These are phyloP conservation scores for Tiaroga cobitis DNA, from an alignment of 2,797 vertebrate species.

Conservation along the genomic window DNA sequence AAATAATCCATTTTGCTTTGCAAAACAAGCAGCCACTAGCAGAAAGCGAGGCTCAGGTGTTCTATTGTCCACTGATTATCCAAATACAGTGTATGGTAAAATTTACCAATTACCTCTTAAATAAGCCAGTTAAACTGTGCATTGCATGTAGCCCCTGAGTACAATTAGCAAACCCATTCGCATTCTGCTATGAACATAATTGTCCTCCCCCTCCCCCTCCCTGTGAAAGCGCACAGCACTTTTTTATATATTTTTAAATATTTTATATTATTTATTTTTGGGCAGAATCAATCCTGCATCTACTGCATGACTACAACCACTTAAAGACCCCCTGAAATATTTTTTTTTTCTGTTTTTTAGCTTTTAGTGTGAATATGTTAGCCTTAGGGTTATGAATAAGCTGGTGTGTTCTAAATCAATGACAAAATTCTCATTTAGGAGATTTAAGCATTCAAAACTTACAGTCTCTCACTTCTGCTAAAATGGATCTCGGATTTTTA, in stretches of 20 bases:
- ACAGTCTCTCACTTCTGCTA: too few species aligned
- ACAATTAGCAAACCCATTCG: slow-evolving; percentile 58
- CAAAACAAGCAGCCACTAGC: slow-evolving; percentile 39
- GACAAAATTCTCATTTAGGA: too few species aligned
- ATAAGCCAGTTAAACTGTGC: slow-evolving; percentile 58
- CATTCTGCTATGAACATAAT: slow-evolving; percentile 49
- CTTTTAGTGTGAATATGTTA: too few species aligned
- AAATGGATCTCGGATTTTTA: too few species aligned
- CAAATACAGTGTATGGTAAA: slow-evolving; percentile 47
- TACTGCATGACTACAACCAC: background rate
- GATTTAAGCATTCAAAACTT: too few species aligned
- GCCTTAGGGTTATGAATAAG: too few species aligned
- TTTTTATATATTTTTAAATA: background rate
- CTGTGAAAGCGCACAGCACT: slow-evolving; percentile 17
- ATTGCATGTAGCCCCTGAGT: slow-evolving; percentile 52
- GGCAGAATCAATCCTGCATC: background rate
- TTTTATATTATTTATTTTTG: background rate
- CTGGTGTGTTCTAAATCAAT: too few species aligned
- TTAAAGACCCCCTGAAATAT: background rate
- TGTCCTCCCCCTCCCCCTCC: too few species aligned
- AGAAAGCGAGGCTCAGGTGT: slow-evolving; percentile 59
- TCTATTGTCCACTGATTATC: slow-evolving; percentile 45
- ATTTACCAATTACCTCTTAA: slow-evolving; percentile 57
- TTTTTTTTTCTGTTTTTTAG: too few species aligned
- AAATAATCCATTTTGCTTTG: slow-evolving; percentile 33